These are phyloP conservation scores for Nudaria mundana DNA, from an alignment of 2,888 invertebrate species.

Conservation along the genomic window DNA sequence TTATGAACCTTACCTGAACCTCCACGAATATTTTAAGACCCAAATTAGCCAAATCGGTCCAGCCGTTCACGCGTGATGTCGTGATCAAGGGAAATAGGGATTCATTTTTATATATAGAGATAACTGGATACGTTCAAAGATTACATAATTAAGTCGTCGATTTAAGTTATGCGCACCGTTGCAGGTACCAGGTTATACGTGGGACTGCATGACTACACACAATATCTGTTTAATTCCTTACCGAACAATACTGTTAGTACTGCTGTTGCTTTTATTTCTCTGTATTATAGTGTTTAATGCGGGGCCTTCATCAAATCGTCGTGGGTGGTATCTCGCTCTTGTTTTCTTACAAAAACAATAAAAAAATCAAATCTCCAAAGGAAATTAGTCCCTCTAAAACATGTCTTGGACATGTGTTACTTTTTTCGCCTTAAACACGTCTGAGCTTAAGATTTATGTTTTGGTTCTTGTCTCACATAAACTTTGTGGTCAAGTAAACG, in stretches of 20 bases:
- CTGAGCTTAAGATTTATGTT: conserved; percentile 71
- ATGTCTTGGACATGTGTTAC: conserved; percentile 76
- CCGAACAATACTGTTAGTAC: conserved; percentile 34
- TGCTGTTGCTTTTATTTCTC: conserved; percentile 47
- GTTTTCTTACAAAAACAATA: conserved; percentile 57
- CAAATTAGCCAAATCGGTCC: too few relatives aligned
- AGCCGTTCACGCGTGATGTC: too few relatives aligned
- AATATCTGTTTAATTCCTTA: conserved; percentile 29
- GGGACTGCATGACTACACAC: conserved; percentile 7
- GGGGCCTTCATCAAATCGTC: conserved; percentile 52
- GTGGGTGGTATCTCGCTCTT: conserved; percentile 73
- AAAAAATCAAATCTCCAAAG: conserved; percentile 64
- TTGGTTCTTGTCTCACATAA: conserved; percentile 62
- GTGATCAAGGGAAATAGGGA: too few relatives aligned
- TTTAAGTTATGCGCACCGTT: conserved; percentile 15
- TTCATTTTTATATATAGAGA: too few relatives aligned
- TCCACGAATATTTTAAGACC: too few relatives aligned
- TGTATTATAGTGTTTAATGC: conserved; percentile 37
- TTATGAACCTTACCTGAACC: too few relatives aligned
- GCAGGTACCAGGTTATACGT: conserved; percentile 25
- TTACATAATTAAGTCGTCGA: conserved; percentile 2
- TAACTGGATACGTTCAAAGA: too few relatives aligned
- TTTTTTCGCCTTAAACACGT: conserved; percentile 77
- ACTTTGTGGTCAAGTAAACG: conserved; percentile 60
- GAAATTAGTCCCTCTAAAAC: conserved; percentile 80